Evolutionary conservation across 2,113 vertebrate species (phyloP), one percentile per base, ranked within the genome.

Genomic region (Misgurnus anguillicaudatus): DNA sequence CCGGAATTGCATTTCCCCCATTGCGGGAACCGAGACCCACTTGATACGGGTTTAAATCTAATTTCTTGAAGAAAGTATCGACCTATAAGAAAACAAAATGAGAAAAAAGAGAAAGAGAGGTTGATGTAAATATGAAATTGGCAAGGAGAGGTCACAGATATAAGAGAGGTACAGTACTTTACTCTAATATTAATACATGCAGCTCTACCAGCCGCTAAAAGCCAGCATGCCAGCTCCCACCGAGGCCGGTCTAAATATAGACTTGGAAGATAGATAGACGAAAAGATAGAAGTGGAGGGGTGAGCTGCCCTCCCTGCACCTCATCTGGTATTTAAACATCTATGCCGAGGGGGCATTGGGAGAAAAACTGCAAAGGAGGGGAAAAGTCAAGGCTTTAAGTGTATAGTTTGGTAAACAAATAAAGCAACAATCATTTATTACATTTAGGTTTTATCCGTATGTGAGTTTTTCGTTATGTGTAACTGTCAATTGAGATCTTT

Each of bases 231-330:
- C 65, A 80, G 75, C 78, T 87, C 87, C 90, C 85, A 83, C 86
- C 86, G 90, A 86, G 85, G 79, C 76, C 78, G 11, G 4, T 83
- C 90, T 92, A 91, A 91, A 92, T 91, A 93, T 92, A 88, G 86
- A 72, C 60, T 45, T 60, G 75, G 57, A 63, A 74, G 61, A 57
- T 61, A 38, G 60, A 48, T 17, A 75, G 65, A 61, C 61, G 63
- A 65, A 70, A 24, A 62, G 63, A 65, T 36, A n/a, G 19, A 63
- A 36, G 57, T 55, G 68, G 62, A 64, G 68, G 66, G 65, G 80
- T 75, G 55, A 45, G 67, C 68, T 77, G 65, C 61, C 78, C 61
- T 80, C 39, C 72, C 41, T 60, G 70, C 62, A 64, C 24, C 73
- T 66, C 62, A 38, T 61, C 41, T 62, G 58, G 36, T 57, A 19